Conservation (phyloP, 2,797 vertebrate species). For the Brachymystax lenok region DNA sequence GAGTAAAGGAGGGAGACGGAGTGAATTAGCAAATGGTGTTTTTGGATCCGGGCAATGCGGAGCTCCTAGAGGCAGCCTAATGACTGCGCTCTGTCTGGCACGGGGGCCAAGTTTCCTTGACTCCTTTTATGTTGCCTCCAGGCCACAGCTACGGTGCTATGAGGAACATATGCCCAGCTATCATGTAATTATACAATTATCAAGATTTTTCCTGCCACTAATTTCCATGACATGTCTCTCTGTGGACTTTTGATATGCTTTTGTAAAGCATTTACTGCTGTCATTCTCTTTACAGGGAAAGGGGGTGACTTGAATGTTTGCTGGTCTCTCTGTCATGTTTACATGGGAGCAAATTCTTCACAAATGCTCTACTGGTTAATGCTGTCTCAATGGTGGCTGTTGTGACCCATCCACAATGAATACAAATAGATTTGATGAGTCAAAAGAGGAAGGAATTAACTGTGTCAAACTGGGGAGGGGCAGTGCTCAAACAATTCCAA, state of each 20-base stretch:
- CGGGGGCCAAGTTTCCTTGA: conserved; percentile 72
- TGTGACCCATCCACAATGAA: too few relatives aligned
- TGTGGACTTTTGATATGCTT: conserved; percentile 18
- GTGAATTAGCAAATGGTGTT: conserved; percentile 76
- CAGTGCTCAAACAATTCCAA: background rate
- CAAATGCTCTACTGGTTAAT: background rate
- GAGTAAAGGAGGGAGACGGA: conserved; percentile 55
- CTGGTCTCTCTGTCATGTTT: background rate
- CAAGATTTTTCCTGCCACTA: conserved; percentile 61
- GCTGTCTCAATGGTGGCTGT: background rate
- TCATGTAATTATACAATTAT: conserved; percentile 71
- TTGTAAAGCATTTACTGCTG: conserved; percentile 10
- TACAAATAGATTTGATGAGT: too few relatives aligned
- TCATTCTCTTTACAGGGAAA: conserved; percentile 12
- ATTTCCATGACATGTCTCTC: conserved; percentile 63
- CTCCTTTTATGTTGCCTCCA: conserved; percentile 70
- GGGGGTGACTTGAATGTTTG: background rate
- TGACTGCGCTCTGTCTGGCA: conserved; percentile 74
- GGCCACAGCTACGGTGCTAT: conserved; percentile 67
- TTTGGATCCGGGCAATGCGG: conserved; percentile 68
- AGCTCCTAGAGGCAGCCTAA: conserved; percentile 72
- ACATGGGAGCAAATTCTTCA: background rate
- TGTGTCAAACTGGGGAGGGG: too few relatives aligned
- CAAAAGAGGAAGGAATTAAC: too few relatives aligned
- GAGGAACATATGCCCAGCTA: conserved; percentile 68